Evolutionary conservation across 1,140 invertebrate species (phyloP).

Genomic region (Brevipalpus yothersi): DNA sequence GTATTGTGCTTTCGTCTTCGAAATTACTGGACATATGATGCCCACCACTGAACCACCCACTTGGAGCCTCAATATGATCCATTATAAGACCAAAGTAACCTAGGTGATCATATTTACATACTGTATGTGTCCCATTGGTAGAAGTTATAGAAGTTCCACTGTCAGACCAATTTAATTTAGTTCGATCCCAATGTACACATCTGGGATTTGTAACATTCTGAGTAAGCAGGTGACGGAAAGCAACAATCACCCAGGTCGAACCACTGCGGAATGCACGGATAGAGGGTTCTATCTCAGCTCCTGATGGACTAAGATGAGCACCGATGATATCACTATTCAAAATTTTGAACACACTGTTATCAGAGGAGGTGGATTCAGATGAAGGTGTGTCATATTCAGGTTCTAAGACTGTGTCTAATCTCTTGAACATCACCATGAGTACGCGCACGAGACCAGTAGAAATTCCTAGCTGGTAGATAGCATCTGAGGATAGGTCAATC

Average conservation of each 20-base stretch:
- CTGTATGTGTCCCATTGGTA: slow-evolving; percentile 62
- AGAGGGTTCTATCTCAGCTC: not conserved
- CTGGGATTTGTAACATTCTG: slow-evolving; percentile 73
- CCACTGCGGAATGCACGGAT: not conserved
- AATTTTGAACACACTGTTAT: not conserved
- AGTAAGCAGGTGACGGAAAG: slow-evolving; percentile 48
- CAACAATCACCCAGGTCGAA: slow-evolving; percentile 15
- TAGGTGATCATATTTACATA: slow-evolving; percentile 79
- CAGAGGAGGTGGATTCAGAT: not conserved
- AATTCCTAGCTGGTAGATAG: not conserved
- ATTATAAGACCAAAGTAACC: slow-evolving; percentile 90
- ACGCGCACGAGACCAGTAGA: not conserved
- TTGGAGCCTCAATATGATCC: slow-evolving; percentile 16
- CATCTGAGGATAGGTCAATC: not conserved
- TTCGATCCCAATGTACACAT: slow-evolving; percentile 84
- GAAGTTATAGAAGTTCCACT: slow-evolving; percentile 59
- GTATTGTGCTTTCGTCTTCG: not conserved
- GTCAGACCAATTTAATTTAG: slow-evolving; percentile 64
- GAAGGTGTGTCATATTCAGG: not conserved
- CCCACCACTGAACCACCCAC: not conserved
- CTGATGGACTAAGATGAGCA: not conserved
- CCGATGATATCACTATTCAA: not conserved
- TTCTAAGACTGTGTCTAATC: not conserved
- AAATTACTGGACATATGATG: not conserved
- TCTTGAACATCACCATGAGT: not conserved